Evolutionary conservation across 2,113 vertebrate genomes (phyloP).

Genomic region (Rissa tridactyla): DNA sequence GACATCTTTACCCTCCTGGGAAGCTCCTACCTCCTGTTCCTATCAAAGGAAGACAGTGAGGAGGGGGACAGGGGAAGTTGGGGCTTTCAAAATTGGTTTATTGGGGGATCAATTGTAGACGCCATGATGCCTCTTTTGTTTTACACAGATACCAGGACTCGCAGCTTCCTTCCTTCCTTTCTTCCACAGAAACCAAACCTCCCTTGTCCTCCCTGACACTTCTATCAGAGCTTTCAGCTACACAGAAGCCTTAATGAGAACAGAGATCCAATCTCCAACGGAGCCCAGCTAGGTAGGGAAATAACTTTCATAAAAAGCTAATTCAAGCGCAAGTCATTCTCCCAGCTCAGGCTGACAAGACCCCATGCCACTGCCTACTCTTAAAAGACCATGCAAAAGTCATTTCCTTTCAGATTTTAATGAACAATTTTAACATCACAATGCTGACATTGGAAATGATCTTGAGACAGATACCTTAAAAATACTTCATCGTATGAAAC

Average conservation of each 20-base stretch:
- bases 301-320: background rate
- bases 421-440: background rate
- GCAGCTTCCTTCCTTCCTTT: background rate
- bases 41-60: constrained; percentile 46
- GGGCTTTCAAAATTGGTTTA: constrained; percentile 56
- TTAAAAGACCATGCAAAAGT: background rate
- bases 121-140: constrained; percentile 20
- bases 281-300: background rate
- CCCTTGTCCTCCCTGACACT: background rate
- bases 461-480: background rate
- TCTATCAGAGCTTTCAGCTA: background rate
- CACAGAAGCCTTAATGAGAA: background rate
- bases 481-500: background rate
- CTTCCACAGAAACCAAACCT: background rate
- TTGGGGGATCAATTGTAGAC: constrained; percentile 46
- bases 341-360: background rate
- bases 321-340: background rate
- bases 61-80: background rate
- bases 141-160: constrained; percentile 3
- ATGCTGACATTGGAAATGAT: background rate
- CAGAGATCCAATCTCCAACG: background rate
- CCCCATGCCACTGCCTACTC: background rate
- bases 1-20: constrained; percentile 28
- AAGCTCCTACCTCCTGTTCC: constrained; percentile 25
- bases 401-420: background rate